Percentiles rank a stretch among this genome's conserved stretches.
phyloP scores from a whole-genome alignment of 1,140 invertebrate species.

The Heterodera schachtii region DNA sequence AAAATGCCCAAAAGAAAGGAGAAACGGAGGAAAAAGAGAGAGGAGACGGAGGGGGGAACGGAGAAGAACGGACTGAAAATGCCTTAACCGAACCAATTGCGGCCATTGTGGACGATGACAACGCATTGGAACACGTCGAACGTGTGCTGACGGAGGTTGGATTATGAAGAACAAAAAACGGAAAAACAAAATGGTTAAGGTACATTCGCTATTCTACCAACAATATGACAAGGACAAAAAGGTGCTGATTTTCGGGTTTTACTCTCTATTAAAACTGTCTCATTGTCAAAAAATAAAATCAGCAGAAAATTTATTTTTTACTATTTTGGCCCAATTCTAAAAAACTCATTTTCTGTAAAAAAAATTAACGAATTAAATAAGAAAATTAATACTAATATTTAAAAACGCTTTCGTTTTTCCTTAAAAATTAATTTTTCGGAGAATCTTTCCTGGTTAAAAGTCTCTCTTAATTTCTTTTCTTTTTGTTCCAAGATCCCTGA shows the following conservation, averaged over 20 bases:
- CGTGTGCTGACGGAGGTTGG: slow-evolving; percentile 28
- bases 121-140: slow-evolving; percentile 38
- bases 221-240: slow-evolving; percentile 31
- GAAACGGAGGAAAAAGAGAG: neutral
- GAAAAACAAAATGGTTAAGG: slow-evolving; percentile 17
- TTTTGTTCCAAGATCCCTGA: neutral
- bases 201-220: slow-evolving; percentile 28
- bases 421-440: neutral
- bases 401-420: too few species aligned
- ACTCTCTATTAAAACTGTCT: too few species aligned
- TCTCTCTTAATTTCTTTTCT: too few species aligned
- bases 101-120: slow-evolving; percentile 30
- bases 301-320: too few species aligned
- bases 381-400: neutral
- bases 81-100: slow-evolving; percentile 25
- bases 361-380: too few species aligned
- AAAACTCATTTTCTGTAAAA: too few species aligned
- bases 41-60: neutral
- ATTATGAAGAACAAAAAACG: neutral
- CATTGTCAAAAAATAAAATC: too few species aligned
- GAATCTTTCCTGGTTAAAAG: too few species aligned
- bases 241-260: neutral
- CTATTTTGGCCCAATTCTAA: too few species aligned
- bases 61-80: neutral
- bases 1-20: neutral